A percentile compares a stretch with the other conserved stretches of the same genome.
Conservation (phyloP, 2,797 vertebrate genomes). For the Caiman crocodilus region DNA sequence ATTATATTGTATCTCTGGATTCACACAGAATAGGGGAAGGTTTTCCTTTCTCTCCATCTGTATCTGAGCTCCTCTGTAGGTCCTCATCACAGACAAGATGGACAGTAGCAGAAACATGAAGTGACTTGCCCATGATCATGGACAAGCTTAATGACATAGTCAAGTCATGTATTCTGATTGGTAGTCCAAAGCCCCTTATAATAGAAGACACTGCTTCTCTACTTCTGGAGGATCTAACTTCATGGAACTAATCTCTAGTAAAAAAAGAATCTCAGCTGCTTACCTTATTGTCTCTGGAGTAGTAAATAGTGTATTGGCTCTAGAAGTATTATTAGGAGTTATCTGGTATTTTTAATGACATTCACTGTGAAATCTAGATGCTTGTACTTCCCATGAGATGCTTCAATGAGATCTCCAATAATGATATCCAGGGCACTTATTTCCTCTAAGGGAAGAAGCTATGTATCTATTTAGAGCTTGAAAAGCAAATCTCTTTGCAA, state of each 20-base stretch:
- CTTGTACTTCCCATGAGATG: slow-evolving; percentile 35
- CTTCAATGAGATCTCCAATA: slow-evolving; percentile 41
- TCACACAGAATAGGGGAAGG: not conserved
- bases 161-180: not conserved
- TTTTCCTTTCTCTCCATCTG: not conserved
- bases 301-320: not conserved
- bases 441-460: slow-evolving; percentile 29
- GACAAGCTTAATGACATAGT: not conserved
- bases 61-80: not conserved
- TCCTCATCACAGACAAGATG: not conserved
- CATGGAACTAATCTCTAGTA: not conserved
- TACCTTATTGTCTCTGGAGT: not conserved
- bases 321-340: slow-evolving; percentile 10
- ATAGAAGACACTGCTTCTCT: not conserved
- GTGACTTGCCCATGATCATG: too few relatives aligned
- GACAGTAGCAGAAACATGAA: not conserved
- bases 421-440: slow-evolving; percentile 30
- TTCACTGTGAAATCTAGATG: not conserved
- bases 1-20: not conserved
- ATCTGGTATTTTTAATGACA: slow-evolving; percentile 41
- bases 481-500: slow-evolving; percentile 30
- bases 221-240: not conserved
- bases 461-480: slow-evolving; percentile 30
- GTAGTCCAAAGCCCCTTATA: not conserved
- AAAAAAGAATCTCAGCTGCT: not conserved